phyloP scores from a whole-genome alignment of 2,888 invertebrate species.

The Apamea monoglypha region DNA sequence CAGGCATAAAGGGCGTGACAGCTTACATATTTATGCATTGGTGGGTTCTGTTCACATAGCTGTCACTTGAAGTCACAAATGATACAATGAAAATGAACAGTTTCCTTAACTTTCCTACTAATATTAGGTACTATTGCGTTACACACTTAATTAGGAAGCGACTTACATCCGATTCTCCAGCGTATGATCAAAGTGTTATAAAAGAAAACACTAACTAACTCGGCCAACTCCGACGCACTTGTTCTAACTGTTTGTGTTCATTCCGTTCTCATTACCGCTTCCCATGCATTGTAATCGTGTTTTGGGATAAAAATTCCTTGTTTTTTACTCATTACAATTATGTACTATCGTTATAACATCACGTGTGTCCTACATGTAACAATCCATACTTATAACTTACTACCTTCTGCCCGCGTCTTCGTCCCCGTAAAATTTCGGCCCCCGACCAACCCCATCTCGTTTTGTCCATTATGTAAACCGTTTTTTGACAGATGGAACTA shows the following conservation, averaged over 20 bases:
- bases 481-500: too few species aligned
- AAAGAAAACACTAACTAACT: constrained; percentile 39
- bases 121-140: background rate
- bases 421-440: too few species aligned
- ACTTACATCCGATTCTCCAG: constrained; percentile 3
- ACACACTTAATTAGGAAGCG: constrained; percentile 23
- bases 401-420: too few species aligned
- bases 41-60: too few species aligned
- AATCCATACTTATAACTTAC: too few species aligned
- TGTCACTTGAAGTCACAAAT: too few species aligned
- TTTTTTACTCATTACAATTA: background rate
- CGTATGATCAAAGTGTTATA: constrained; percentile 15
- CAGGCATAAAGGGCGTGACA: too few species aligned
- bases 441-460: too few species aligned
- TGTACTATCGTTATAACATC: background rate
- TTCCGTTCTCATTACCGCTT: constrained; percentile 17
- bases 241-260: constrained; percentile 29
- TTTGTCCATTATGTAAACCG: too few species aligned
- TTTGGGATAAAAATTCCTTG: constrained; percentile 15
- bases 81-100: too few species aligned
- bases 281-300: constrained; percentile 26
- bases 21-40: too few species aligned
- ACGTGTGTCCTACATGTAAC: background rate
- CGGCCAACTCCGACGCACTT: constrained; percentile 50
- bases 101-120: too few species aligned